Conservation (phyloP, 2,113 vertebrate species). For the Arothron firmamentum region DNA sequence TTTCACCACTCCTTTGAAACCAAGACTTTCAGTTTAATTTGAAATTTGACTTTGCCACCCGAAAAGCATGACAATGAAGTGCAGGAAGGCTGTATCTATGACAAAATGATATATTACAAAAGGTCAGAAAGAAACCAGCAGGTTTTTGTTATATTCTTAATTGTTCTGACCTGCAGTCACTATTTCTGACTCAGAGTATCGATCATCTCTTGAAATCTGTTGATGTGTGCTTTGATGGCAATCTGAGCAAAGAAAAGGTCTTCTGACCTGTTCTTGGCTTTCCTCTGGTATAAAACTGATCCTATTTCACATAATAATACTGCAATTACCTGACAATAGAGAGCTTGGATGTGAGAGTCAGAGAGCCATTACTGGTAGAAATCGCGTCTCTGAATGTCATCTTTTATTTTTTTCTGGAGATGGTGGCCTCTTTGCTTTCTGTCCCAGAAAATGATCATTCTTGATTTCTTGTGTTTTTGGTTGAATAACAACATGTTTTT, state of each 20-base stretch:
- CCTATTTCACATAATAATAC: slow-evolving; percentile 63
- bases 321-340: slow-evolving; percentile 62
- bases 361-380: slow-evolving; percentile 48
- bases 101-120: slow-evolving; percentile 30
- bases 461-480: slow-evolving; percentile 9
- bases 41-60: no score
- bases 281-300: slow-evolving; percentile 48
- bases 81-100: background rate
- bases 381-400: slow-evolving; percentile 51
- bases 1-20: no score
- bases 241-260: slow-evolving; percentile 36
- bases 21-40: no score
- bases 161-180: slow-evolving; percentile 30
- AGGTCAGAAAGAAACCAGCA: slow-evolving; percentile 10
- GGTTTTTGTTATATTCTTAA: slow-evolving; percentile 41
- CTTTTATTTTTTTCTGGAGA: slow-evolving; percentile 11
- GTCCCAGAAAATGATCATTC: slow-evolving; percentile 27
- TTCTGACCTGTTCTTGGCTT: slow-evolving; percentile 47
- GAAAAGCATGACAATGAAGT: slow-evolving; percentile 2
- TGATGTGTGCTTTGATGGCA: slow-evolving; percentile 49
- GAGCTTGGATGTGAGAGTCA: slow-evolving; percentile 27
- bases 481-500: no score
- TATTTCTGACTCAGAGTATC: slow-evolving; percentile 37
- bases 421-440: slow-evolving; percentile 27
- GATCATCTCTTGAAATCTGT: slow-evolving; percentile 43